These are phyloP conservation scores for Mionectes macconnelli DNA, from an alignment of 2,113 vertebrate genomes.

Conservation along the genomic window DNA sequence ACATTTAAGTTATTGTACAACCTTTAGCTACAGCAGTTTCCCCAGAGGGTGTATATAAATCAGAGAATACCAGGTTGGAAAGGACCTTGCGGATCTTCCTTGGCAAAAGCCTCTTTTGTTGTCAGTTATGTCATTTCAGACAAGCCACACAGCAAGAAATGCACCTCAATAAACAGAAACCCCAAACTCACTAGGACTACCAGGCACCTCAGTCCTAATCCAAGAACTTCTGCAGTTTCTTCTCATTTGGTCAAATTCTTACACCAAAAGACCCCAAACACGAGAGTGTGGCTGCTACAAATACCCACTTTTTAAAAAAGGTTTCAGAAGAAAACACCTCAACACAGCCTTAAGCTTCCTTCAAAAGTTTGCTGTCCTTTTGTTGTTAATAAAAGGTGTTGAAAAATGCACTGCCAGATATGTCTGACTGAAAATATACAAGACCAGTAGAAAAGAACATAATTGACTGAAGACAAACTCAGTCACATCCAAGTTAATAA, in stretches of 20 bases:
- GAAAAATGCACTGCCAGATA: neutral
- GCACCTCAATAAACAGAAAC: neutral
- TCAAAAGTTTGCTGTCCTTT: neutral
- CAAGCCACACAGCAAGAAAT: neutral
- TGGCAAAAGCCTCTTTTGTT: neutral
- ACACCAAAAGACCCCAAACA: neutral
- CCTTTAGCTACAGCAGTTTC: neutral
- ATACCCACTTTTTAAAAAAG: neutral
- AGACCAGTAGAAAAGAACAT: neutral
- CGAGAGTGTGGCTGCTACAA: neutral
- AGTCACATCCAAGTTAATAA: neutral
- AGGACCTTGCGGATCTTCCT: neutral
- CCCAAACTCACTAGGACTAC: accelerated
- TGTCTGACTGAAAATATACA: neutral
- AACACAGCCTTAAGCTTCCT: neutral
- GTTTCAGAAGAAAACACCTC: neutral
- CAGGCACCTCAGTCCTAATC: neutral
- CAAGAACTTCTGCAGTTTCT: neutral
- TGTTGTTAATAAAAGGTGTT: neutral
- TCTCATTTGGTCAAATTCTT: neutral
- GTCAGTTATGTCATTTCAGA: neutral
- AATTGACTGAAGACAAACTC: neutral
- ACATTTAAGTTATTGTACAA: neutral
- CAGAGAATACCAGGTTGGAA: neutral
- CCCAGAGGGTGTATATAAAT: neutral